Evolutionary conservation across 2,113 vertebrate species (phyloP).

Genomic region (Agelaius phoeniceus): DNA sequence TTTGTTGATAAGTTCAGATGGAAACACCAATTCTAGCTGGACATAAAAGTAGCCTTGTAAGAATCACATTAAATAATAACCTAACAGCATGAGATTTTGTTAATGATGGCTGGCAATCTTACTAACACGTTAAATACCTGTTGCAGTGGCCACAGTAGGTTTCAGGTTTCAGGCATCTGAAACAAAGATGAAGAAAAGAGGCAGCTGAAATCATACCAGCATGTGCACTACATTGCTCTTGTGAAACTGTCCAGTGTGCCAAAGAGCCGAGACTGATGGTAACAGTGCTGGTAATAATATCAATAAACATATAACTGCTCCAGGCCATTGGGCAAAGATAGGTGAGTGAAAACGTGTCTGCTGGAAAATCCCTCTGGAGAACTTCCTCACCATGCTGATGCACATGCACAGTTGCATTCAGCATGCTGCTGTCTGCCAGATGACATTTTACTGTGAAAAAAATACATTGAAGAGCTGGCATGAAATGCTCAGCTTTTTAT

Average conservation of each 20-base stretch:
- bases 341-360: background rate
- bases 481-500: background rate
- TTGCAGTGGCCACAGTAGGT: background rate
- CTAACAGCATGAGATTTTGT: background rate
- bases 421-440: background rate
- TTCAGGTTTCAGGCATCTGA: slow-evolving; percentile 6
- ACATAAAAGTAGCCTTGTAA: background rate
- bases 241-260: background rate
- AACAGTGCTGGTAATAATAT: background rate
- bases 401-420: background rate
- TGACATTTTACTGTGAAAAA: slow-evolving; percentile 4
- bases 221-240: background rate
- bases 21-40: background rate
- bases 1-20: background rate
- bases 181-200: background rate
- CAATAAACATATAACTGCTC: slow-evolving; percentile 9
- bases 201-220: background rate
- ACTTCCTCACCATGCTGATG: background rate
- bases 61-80: background rate
- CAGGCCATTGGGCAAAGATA: slow-evolving; percentile 27
- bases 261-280: background rate
- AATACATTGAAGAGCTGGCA: background rate
- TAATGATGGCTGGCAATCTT: background rate
- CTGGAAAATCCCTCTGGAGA: background rate
- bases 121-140: background rate